A percentile compares a stretch with the other conserved stretches of the same genome.
phyloP scores from a whole-genome alignment of 2,797 vertebrate genomes.

The Cryptoprocta ferox region DNA sequence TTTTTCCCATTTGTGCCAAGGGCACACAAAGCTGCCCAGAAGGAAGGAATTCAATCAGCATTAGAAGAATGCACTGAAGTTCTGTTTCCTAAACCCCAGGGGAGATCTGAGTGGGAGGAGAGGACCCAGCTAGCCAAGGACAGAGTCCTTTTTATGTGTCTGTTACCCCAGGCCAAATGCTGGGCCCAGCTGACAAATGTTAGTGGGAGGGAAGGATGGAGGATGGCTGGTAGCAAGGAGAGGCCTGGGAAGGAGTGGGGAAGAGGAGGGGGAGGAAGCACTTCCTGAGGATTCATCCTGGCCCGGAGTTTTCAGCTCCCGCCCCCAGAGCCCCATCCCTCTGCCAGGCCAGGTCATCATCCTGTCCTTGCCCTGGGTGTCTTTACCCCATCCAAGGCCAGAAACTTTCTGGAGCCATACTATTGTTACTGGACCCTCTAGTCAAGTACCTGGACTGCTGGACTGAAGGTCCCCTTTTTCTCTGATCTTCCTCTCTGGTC shows the following conservation, averaged over 20 bases:
- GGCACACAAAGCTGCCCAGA: not conserved
- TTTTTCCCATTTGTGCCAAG: not conserved
- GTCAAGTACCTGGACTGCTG: not conserved
- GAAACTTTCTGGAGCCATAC: not conserved
- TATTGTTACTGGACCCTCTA: not conserved
- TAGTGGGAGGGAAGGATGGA: not conserved
- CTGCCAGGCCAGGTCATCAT: not conserved
- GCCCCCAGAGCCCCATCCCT: not conserved
- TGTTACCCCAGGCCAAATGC: not conserved
- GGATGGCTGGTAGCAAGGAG: not conserved
- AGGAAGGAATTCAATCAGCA: conserved; percentile 41
- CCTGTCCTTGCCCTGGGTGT: not conserved
- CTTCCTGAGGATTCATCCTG: not conserved
- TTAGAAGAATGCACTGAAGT: conserved; percentile 52
- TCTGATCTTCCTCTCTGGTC: not conserved
- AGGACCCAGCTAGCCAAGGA: not conserved
- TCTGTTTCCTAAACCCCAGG: conserved; percentile 44
- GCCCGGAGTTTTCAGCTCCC: not conserved
- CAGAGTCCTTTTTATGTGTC: not conserved
- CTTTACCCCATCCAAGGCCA: not conserved
- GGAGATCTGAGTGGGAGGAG: not conserved
- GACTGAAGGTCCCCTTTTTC: not conserved
- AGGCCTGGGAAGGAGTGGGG: not conserved
- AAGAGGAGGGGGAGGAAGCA: not conserved
- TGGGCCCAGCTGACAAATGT: not conserved